Base-by-base conservation (phyloP, 1,140 invertebrate species). In the Calycopis cecrops region DNA sequence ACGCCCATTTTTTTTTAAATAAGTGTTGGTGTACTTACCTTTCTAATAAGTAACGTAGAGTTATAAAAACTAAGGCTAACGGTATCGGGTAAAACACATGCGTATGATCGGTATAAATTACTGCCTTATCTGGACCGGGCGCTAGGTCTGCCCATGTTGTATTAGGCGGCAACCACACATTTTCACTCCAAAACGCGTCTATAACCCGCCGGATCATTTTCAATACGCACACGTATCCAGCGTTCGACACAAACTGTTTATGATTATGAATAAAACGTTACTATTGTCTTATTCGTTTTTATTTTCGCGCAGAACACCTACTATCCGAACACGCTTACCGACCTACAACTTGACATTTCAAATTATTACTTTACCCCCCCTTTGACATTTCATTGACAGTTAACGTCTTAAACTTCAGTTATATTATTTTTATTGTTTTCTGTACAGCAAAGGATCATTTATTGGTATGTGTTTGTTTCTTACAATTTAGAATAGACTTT, bases 111-210 rank as follows among this genome's bases (percentile, higher is more conserved):
- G 95, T 92, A 88, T 95, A 96, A 57, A 92, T 89, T 61, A 96
- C 91, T 71, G 92, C 90, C 62, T 93, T 90, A 69, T 91, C 93
- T 42, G 94, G 91, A 59, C 91, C 94, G 21, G 95, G 93, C 67
- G 91, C 90, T 52, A 97, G 92, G 73, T 97, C 93, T 35, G 89
- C 89, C 96, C 96, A 98, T 67, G 94, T 95, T 63, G 92, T 92
- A 81, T 96, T 96, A 57, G 95, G 95, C 59, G 96, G 96, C 69
- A 97, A 90, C 96, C 96, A 97, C 71, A 97, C 88, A 65, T 92
- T 81, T 68, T 94, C 92, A 72, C 91, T 92, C 95, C 95, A 97
- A 87, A 97, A 96, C 49, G 88, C 85, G 67, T 91, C 82, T 49
- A 88, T 68, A 34, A 91, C 55, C 44, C 63, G 55, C 52, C 59